These are phyloP conservation scores for Antechinus flavipes DNA, from an alignment of 2,113 vertebrate species.

Conservation along the genomic window DNA sequence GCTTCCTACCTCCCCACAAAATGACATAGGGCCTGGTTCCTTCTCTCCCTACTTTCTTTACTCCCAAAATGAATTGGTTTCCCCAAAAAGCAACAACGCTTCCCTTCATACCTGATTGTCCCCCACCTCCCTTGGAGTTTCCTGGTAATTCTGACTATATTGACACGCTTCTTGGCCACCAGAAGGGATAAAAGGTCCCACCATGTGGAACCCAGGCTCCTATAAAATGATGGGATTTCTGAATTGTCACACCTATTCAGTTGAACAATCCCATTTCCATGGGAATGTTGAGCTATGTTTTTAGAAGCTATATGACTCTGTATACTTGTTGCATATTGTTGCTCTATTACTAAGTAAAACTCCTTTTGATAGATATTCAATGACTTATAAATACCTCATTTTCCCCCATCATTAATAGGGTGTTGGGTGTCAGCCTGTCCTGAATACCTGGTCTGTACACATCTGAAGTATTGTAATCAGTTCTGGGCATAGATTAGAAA, in stretches of 20 bases:
- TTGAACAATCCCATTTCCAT: not conserved
- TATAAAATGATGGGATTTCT: not conserved
- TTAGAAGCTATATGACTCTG: not conserved
- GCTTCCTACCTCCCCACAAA: not conserved
- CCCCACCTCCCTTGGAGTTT: not conserved
- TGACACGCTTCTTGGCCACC: not conserved
- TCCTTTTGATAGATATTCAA: not conserved
- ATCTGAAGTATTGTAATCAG: not conserved
- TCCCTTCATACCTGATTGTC: not conserved
- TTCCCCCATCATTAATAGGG: not conserved
- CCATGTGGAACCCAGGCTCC: not conserved
- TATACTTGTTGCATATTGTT: not conserved
- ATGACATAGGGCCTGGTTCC: not conserved
- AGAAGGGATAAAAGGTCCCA: not conserved
- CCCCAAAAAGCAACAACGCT: not conserved
- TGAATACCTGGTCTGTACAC: not conserved
- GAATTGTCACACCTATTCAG: not conserved
- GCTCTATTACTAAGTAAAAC: not conserved
- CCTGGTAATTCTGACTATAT: not conserved
- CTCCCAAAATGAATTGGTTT: not conserved
- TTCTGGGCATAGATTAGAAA: not conserved
- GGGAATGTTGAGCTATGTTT: not conserved
- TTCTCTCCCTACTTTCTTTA: not conserved
- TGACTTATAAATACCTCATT: not conserved
- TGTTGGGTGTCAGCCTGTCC: not conserved